Percentiles rank a stretch among this genome's conserved stretches.
These are phyloP conservation scores for Calameuta idolon DNA, from an alignment of 2,888 invertebrate genomes.

Conservation along the genomic window DNA sequence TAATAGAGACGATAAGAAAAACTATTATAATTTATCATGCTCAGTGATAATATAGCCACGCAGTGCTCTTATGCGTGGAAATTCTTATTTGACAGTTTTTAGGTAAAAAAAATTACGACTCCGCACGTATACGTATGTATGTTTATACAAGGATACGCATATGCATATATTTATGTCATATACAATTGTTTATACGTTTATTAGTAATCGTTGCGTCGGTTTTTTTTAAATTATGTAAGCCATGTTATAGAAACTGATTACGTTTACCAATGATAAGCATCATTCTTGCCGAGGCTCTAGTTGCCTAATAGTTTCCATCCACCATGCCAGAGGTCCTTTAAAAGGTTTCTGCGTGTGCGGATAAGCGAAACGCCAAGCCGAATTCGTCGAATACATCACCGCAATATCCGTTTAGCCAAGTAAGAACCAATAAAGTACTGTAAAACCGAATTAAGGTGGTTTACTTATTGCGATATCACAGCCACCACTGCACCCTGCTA, in stretches of 20 bases:
- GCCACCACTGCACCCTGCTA: not conserved
- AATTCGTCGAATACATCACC: not conserved
- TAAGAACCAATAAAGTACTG: not conserved
- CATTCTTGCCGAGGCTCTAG: not conserved
- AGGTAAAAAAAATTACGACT: not conserved
- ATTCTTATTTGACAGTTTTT: not conserved
- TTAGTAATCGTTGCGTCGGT: not conserved
- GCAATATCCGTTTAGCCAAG: not conserved
- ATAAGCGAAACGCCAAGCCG: not conserved
- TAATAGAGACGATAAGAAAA: not conserved
- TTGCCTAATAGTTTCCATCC: not conserved
- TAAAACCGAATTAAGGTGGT: not conserved
- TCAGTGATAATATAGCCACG: not conserved
- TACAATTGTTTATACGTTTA: not conserved
- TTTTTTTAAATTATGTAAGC: not conserved
- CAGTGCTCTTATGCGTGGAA: not conserved
- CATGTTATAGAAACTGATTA: not conserved
- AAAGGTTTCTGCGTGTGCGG: not conserved
- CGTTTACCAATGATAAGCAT: not conserved
- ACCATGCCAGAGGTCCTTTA: not conserved
- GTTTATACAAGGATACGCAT: not conserved
- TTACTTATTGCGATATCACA: not conserved
- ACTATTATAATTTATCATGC: not conserved
- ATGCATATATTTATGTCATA: not conserved
- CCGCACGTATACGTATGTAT: not conserved